phyloP scores from a whole-genome alignment of 2,113 vertebrate species.

The Lepus americanus region DNA sequence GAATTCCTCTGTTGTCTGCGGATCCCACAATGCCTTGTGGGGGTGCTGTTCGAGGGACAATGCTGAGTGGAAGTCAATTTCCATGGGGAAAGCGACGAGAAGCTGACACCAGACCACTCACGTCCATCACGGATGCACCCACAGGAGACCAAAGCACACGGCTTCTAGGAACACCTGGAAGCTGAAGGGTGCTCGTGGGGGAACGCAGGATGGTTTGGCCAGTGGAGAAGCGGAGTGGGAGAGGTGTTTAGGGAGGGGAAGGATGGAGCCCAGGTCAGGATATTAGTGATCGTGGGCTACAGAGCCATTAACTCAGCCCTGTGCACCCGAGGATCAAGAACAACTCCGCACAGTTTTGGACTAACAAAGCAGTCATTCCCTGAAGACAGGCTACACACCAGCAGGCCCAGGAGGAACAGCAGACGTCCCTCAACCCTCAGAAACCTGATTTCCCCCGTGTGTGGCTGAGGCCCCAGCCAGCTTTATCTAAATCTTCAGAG shows the following conservation, averaged over 20 bases:
- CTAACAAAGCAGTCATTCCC: not conserved
- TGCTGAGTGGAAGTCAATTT: not conserved
- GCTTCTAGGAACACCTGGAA: not conserved
- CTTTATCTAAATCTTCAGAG: slow-evolving; percentile 57
- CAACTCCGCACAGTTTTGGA: not conserved
- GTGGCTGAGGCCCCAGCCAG: not conserved
- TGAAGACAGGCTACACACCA: not conserved
- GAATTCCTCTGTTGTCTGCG: not conserved
- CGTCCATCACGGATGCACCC: not conserved
- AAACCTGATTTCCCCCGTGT: not conserved
- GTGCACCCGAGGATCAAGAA: not conserved
- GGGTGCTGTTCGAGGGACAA: not conserved
- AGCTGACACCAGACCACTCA: not conserved
- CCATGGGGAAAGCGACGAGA: not conserved
- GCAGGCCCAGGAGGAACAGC: not conserved
- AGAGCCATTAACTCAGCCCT: not conserved
- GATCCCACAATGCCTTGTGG: not conserved
- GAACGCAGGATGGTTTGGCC: not conserved
- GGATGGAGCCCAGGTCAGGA: too few relatives aligned
- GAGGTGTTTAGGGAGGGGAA: not conserved
- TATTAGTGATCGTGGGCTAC: not conserved
- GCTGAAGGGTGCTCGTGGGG: too few relatives aligned
- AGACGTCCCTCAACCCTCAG: fast-evolving
- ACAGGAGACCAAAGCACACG: not conserved
- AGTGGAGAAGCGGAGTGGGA: not conserved